Conservation (phyloP, 2,113 vertebrate species). For the Eonycteris spelaea region DNA sequence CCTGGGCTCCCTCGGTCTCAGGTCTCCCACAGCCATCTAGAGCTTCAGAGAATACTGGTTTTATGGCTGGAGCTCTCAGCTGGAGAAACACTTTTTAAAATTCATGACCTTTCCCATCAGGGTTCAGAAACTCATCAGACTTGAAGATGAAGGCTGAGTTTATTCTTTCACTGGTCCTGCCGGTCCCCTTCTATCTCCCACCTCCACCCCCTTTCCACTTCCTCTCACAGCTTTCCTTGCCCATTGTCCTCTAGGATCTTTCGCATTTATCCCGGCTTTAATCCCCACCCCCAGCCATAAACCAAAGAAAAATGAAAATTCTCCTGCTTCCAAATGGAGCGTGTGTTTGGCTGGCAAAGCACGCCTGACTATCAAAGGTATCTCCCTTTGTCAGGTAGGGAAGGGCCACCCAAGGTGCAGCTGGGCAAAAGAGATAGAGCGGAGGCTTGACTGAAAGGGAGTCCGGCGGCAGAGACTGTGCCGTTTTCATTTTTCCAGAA, state of each 20-base stretch:
- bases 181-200: slow-evolving; percentile 25
- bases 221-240: slow-evolving; percentile 68
- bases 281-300: slow-evolving; percentile 70
- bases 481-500: not conserved
- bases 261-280: slow-evolving; percentile 60
- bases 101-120: slow-evolving; percentile 81
- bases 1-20: not conserved
- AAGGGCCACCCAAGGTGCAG: slow-evolving; percentile 63
- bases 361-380: slow-evolving; percentile 76
- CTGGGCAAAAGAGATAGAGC: slow-evolving; percentile 79
- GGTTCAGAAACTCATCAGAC: slow-evolving; percentile 77
- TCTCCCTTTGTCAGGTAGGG: slow-evolving; percentile 77
- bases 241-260: slow-evolving; percentile 77
- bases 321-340: slow-evolving; percentile 73
- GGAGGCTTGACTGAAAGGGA: slow-evolving; percentile 19
- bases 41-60: slow-evolving; percentile 61
- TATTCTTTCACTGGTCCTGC: slow-evolving; percentile 52
- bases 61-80: slow-evolving; percentile 79
- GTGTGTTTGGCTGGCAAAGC: slow-evolving; percentile 44
- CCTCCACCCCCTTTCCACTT: slow-evolving; percentile 43
- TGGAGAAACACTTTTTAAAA: slow-evolving; percentile 80
- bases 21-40: slow-evolving; percentile 59
- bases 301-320: slow-evolving; percentile 75
- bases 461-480: not conserved
- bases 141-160: slow-evolving; percentile 78